Base-by-base conservation (phyloP, 2,888 invertebrate genomes). In the Thymelicus lineola region DNA sequence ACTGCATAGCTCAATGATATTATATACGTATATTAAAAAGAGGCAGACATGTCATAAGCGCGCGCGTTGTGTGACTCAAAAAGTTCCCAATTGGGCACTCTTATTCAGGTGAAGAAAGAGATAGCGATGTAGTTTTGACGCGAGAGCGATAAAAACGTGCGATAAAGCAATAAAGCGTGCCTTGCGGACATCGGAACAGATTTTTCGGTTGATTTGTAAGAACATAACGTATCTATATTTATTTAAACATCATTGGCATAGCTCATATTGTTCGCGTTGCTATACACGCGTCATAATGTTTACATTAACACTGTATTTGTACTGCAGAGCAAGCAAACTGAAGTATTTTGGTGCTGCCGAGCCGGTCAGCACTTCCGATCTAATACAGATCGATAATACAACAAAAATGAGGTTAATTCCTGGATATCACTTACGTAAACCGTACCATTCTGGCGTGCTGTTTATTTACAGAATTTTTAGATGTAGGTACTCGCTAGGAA, bases 321-420 rank as follows among this genome's bases (percentile, higher is more conserved):
- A 85, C 81, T 77, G 74, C 64, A 73, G 72, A 74, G 66, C 72
- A 81, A 81, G 77, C 79, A 78, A 71, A 76, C 76, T 69, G 76
- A 69, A 70, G 73, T 86, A 86, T 87, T 88, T 75, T 74, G 61
- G 70, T 73, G 66, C 69, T 64, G 74, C 72, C 75, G 71, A 66
- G 71, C 66, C 72, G 65, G 72, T 60, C 72, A 73, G 76, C 74
- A 76, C 76, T 80, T 82, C 82, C 80, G 80, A 82, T 79, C 73
- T 73, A 76, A 69, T 77, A 73, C 74, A 73, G 75, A 86, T 85
- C 86, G 86, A 87, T 87, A 87, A 87, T 87, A 86, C 82, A 78
- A 83, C 83, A 85, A 86, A 88, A 87, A 91, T 80, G 84, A 83
- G 92, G 91, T 90, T 90, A 91, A 90, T 86, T 89, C 87, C 86